Conservation (phyloP, 2,113 vertebrate genomes). For the Oreochromis spilurus region DNA sequence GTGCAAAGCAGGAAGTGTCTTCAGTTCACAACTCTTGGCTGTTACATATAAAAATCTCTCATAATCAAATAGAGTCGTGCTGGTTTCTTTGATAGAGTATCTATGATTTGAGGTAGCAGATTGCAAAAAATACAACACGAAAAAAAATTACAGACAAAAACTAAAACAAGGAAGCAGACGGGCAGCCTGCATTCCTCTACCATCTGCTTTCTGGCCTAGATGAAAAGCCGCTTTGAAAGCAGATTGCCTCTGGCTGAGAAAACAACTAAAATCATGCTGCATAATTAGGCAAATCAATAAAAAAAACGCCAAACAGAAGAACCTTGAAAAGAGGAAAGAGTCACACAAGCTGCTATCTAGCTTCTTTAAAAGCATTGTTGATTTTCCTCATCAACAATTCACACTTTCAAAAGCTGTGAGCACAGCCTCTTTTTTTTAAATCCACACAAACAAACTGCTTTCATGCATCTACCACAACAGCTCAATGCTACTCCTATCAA, state of each 20-base stretch:
- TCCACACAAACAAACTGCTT: background rate
- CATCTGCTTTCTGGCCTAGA: conserved; percentile 22
- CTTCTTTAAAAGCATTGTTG: conserved; percentile 24
- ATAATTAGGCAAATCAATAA: conserved; percentile 35
- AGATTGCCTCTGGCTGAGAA: conserved; percentile 14
- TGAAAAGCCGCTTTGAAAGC: conserved; percentile 5
- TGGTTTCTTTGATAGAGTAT: background rate
- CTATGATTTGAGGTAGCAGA: background rate
- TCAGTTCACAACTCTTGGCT: background rate
- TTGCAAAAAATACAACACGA: background rate
- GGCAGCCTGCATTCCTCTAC: background rate
- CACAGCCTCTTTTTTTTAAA: background rate
- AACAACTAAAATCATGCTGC: conserved; percentile 39
- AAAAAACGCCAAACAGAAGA: background rate
- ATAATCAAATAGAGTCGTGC: background rate
- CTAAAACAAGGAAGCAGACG: background rate
- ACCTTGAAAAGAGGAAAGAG: background rate
- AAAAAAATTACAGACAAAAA: background rate
- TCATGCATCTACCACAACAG: conserved; percentile 16
- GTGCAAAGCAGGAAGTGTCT: background rate
- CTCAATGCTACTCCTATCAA: conserved; percentile 9
- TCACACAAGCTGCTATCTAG: background rate
- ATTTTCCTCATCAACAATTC: conserved; percentile 39
- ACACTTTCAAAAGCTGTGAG: background rate
- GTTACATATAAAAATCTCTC: background rate